Base-by-base conservation (phyloP, 2,797 vertebrate genomes). In the Eulemur coronatus region DNA sequence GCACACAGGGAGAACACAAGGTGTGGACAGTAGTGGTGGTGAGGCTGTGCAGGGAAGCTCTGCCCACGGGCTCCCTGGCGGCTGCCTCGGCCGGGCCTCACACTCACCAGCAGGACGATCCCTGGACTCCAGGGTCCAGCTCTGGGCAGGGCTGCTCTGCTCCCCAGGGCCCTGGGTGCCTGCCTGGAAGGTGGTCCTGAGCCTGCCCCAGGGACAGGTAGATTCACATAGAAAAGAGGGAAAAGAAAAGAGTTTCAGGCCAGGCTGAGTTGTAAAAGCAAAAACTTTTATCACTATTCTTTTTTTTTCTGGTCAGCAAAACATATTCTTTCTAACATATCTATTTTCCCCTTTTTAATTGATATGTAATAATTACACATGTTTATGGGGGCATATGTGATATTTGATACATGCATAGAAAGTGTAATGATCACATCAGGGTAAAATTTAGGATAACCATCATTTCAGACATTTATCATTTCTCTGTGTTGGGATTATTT, bases 11-110 rank as follows among this genome's bases (percentile, higher is more conserved):
- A 63, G 30, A 30, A 33, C 30, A 35, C 13, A 48, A 30, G 1
- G 17, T 5, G 17, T 5, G 0, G 4, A 11, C 0, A 0, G 30
- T 4, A 33, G 81, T 46, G 30, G 70, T n/a, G 30, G 24, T 8
- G 41, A 73, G 30, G 41, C 46, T 3, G 2, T 4, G 26, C 1
- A 6, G 50, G 35, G 20, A 2, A 18, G 24, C 72, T 38, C 0
- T 1, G 14, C 30, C 33, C 0, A 0, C 30, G 57, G 63, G 11
- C 35, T 1, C 20, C 38, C 33, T 33, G 20, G 69, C n/a, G 17
- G 26, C 61, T 7, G 5, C 48, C 65, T 81, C 14, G 52, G 35
- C 38, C 33, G 55, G 13, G 61, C 6, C 38, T 75, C 4, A 2
- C 15, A 22, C 57, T 46, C 20, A 4, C 0, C 1, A 15, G 75